phyloP scores from a whole-genome alignment of 2,797 vertebrate species.

The Mionectes olivaceus region DNA sequence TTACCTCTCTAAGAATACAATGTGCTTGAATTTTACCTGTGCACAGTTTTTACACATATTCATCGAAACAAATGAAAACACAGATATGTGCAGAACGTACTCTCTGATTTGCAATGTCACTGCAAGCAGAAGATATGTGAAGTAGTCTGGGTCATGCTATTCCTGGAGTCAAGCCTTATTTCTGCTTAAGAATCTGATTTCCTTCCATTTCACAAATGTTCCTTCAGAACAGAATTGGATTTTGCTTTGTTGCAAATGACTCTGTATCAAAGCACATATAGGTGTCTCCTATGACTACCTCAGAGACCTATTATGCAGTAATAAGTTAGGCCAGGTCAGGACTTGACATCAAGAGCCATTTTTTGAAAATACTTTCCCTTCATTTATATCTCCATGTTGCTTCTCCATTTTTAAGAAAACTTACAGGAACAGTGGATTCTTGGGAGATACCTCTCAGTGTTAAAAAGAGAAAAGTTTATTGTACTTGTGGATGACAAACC shows the following conservation, averaged over 20 bases:
- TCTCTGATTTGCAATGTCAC: background rate
- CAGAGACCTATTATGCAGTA: background rate
- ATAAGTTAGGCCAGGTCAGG: background rate
- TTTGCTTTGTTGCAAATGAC: background rate
- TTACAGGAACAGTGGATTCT: background rate
- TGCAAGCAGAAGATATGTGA: background rate
- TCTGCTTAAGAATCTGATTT: background rate
- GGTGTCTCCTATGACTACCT: background rate
- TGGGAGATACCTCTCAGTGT: background rate
- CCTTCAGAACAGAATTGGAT: background rate
- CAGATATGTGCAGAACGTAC: background rate
- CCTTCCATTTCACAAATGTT: background rate
- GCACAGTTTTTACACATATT: background rate
- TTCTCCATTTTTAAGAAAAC: background rate
- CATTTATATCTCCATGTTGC: background rate
- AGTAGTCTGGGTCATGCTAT: background rate
- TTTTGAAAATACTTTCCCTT: background rate
- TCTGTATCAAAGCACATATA: background rate
- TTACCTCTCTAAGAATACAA: background rate
- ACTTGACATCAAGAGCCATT: background rate
- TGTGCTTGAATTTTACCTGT: background rate
- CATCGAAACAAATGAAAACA: background rate
- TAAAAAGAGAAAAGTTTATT: background rate
- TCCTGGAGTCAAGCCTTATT: background rate
- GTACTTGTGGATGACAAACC: background rate